These are phyloP conservation scores for Porites australiensis DNA, from an alignment of 64 coral and sea anemone genomes.

Conservation along the genomic window DNA sequence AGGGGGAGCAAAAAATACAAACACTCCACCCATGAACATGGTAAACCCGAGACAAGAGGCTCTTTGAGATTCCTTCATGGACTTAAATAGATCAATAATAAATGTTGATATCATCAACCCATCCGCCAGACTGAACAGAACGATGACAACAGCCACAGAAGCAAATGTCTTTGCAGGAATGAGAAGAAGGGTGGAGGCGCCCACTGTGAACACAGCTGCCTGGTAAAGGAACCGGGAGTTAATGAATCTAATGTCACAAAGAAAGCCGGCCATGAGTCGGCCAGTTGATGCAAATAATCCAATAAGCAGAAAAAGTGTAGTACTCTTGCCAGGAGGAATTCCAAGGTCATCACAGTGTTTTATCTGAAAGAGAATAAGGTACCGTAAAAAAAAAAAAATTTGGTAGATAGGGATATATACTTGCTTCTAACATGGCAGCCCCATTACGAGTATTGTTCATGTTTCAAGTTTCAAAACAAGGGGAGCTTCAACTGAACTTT, in stretches of 20 bases:
- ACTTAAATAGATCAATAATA: constrained; percentile 20
- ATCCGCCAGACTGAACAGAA: constrained; percentile 31
- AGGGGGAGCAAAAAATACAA: not conserved
- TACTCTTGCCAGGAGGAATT: constrained; percentile 23
- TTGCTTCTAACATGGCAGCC: too few relatives aligned
- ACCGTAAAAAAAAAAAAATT: too few relatives aligned
- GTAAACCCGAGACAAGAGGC: not conserved
- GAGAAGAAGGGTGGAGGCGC: not conserved
- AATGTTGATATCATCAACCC: constrained; percentile 18
- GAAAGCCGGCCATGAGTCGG: constrained; percentile 25
- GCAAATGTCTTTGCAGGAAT: not conserved
- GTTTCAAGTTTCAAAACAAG: too few relatives aligned
- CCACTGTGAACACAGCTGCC: not conserved
- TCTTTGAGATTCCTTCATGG: constrained; percentile 21
- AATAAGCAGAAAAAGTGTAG: constrained; percentile 48
- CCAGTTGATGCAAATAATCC: constrained; percentile 42
- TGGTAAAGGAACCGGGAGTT: constrained; percentile 36
- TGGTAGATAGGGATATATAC: too few relatives aligned
- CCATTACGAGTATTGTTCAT: too few relatives aligned
- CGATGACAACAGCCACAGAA: not conserved
- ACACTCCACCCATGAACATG: not conserved
- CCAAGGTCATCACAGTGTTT: constrained; percentile 59
- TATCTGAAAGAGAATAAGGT: constrained; percentile 18
- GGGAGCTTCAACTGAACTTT: too few relatives aligned
- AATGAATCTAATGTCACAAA: constrained; percentile 25